A percentile compares a stretch with the other conserved stretches of the same genome.
These are phyloP conservation scores for Himalopsyche tibetana DNA, from an alignment of 2,888 invertebrate genomes.

Conservation along the genomic window DNA sequence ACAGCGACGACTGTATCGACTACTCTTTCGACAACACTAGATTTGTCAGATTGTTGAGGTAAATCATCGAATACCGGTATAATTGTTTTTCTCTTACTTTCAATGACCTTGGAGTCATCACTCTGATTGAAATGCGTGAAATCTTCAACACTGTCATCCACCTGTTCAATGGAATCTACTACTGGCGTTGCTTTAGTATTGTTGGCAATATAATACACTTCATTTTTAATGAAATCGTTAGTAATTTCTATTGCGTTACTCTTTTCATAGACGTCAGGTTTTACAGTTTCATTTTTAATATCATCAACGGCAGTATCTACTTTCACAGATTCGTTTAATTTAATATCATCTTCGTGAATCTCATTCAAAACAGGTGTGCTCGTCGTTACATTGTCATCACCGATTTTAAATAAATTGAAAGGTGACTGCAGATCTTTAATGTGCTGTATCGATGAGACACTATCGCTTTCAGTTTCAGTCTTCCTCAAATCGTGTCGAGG, in stretches of 20 bases:
- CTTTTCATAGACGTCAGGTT: not conserved
- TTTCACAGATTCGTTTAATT: not conserved
- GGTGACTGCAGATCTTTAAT: not conserved
- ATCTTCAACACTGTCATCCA: not conserved
- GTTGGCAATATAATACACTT: not conserved
- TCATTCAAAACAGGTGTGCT: conserved; percentile 49
- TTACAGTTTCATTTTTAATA: not conserved
- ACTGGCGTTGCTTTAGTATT: not conserved
- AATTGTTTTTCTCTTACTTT: not conserved
- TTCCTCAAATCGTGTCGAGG: not conserved
- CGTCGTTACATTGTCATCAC: conserved; percentile 41
- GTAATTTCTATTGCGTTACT: not conserved
- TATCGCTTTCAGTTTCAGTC: not conserved
- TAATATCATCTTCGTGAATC: not conserved
- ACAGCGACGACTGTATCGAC: not conserved
- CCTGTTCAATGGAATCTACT: not conserved
- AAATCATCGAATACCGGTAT: not conserved
- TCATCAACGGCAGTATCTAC: conserved; percentile 4
- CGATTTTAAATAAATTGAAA: not conserved
- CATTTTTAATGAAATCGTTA: not conserved
- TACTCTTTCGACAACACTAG: not conserved
- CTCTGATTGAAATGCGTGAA: not conserved
- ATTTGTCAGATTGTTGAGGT: not conserved
- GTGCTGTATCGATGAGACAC: not conserved
- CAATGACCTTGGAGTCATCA: not conserved